Evolutionary conservation across 2,113 vertebrate species (phyloP).

Genomic region (Gavialis gangeticus): DNA sequence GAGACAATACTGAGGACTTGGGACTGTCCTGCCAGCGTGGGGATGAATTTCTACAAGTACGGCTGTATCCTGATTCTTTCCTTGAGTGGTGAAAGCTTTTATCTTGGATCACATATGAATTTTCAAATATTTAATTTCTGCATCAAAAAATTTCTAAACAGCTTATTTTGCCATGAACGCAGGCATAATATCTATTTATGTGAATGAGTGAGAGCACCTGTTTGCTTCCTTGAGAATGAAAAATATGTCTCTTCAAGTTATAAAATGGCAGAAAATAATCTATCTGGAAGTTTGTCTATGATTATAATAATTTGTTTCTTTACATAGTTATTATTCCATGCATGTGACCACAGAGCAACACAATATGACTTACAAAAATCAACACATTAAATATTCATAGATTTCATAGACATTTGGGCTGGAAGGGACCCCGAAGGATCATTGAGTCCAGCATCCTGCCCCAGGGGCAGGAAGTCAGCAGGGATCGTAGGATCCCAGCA

Average conservation of each 20-base stretch:
- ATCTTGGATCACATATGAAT: neutral
- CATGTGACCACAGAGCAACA: rapidly evolving
- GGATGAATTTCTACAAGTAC: too few species aligned
- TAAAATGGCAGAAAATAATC: neutral
- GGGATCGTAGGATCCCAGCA: too few species aligned
- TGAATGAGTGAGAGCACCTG: neutral
- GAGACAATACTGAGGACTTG: neutral
- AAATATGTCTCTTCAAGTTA: neutral
- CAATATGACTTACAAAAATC: neutral
- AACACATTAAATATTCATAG: rapidly evolving
- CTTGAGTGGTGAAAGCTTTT: neutral
- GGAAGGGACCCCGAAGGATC: too few species aligned
- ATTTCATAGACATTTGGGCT: too few species aligned
- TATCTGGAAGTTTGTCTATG: neutral
- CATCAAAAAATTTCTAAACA: neutral
- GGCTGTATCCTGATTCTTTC: neutral
- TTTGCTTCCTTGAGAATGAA: neutral
- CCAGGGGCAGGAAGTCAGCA: too few species aligned
- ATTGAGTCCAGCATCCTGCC: too few species aligned
- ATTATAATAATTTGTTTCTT: neutral
- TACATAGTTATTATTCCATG: neutral
- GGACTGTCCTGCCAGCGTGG: too few species aligned
- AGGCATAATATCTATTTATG: neutral
- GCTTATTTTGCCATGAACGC: neutral
- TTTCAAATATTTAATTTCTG: neutral